phyloP scores from a whole-genome alignment of 92 coral and sea anemone species.

The Epizoanthus scotinus region DNA sequence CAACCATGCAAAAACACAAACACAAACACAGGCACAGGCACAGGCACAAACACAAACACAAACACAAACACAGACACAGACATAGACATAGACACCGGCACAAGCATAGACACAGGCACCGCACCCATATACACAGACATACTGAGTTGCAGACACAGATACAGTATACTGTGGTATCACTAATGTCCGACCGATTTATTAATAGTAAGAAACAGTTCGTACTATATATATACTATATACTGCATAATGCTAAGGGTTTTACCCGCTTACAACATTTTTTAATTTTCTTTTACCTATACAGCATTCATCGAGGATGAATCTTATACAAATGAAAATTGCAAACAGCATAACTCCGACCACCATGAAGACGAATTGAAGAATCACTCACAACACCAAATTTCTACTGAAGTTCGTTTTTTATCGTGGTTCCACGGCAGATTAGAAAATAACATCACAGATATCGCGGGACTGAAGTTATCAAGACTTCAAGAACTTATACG shows the following conservation, averaged over 20 bases:
- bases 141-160: no score
- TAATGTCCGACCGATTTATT: not conserved
- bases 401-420: slow-evolving; percentile 18
- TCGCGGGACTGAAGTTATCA: slow-evolving; percentile 8
- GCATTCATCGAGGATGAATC: slow-evolving; percentile 1
- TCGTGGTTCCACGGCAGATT: slow-evolving; percentile 28
- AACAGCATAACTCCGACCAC: not conserved
- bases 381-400: not conserved
- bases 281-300: not conserved
- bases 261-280: not conserved
- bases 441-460: not conserved
- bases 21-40: no score
- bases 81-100: no score
- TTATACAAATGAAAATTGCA: not conserved
- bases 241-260: no score
- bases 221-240: no score
- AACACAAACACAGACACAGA: no score
- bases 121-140: no score
- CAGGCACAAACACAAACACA: no score
- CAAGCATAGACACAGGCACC: no score
- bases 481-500: slow-evolving; percentile 18
- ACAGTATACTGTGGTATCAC: no score
- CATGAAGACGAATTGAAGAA: not conserved
- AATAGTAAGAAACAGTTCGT: no score
- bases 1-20: no score